phyloP scores from a whole-genome alignment of 1,140 invertebrate genomes.

The Nomia melanderi region DNA sequence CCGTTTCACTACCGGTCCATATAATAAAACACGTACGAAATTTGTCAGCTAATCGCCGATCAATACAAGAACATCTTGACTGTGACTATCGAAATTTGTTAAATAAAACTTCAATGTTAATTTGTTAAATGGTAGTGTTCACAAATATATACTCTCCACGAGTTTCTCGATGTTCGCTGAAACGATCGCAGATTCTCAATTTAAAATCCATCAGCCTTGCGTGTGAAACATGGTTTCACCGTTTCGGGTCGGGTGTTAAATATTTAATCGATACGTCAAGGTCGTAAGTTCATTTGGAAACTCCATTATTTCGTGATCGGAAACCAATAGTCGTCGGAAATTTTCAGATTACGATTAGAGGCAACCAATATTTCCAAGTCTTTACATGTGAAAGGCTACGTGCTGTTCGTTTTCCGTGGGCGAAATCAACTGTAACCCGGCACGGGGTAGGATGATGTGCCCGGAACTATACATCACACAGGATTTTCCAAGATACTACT shows the following conservation, averaged over 20 bases:
- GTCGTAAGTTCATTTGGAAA: not conserved
- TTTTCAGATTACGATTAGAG: not conserved
- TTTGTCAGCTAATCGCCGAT: not conserved
- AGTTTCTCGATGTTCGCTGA: not conserved
- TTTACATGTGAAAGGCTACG: not conserved
- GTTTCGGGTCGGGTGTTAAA: constrained; percentile 1
- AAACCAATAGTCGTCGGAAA: constrained; percentile 6
- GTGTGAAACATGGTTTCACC: not conserved
- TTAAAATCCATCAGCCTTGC: not conserved
- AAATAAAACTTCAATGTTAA: not conserved
- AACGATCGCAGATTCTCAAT: not conserved
- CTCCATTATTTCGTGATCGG: constrained; percentile 10
- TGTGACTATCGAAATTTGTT: not conserved
- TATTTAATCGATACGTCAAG: constrained; percentile 12
- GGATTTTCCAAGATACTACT: constrained; percentile 7
- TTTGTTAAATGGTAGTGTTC: not conserved
- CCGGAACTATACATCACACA: not conserved
- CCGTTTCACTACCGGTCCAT: not conserved
- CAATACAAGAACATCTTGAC: not conserved
- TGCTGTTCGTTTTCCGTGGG: not conserved
- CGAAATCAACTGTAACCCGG: not conserved
- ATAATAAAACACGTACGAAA: not conserved
- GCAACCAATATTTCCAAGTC: not conserved
- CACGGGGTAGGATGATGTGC: not conserved
- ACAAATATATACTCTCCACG: not conserved